These are phyloP conservation scores for Naja naja DNA, from an alignment of 2,113 vertebrate genomes.

Conservation along the genomic window DNA sequence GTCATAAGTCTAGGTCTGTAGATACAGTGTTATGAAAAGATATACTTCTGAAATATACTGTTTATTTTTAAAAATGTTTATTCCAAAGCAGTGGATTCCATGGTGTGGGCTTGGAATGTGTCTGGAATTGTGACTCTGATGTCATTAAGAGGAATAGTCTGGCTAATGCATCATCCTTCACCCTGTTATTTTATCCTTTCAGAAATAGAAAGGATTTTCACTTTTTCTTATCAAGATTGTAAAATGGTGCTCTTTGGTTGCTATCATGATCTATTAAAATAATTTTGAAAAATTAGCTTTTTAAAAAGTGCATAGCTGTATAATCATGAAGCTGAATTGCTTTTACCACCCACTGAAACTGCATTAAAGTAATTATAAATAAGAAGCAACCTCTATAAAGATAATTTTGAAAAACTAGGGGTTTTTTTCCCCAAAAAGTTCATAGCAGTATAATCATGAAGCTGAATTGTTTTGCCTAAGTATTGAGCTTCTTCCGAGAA, in stretches of 20 bases:
- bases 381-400: conserved; percentile 76
- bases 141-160: background rate
- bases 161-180: background rate
- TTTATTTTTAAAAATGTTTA: background rate
- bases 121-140: background rate
- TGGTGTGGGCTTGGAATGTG: background rate
- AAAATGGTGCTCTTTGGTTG: background rate
- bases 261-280: background rate
- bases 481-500: conserved; percentile 66
- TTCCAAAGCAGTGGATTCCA: background rate
- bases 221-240: background rate
- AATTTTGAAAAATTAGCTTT: conserved; percentile 24
- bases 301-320: background rate
- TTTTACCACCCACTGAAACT: conserved; percentile 52
- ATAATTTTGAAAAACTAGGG: conserved; percentile 49
- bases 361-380: conserved; percentile 78
- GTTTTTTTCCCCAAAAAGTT: background rate
- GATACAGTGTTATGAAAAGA: background rate
- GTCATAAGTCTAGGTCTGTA: too few species aligned
- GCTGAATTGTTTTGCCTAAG: conserved; percentile 16
- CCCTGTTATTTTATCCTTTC: background rate
- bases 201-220: background rate
- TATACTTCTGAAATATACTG: background rate
- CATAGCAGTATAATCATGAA: background rate
- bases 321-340: background rate